Evolutionary conservation across 1,140 invertebrate species (phyloP).

Genomic region (Drosophila pruinosa): DNA sequence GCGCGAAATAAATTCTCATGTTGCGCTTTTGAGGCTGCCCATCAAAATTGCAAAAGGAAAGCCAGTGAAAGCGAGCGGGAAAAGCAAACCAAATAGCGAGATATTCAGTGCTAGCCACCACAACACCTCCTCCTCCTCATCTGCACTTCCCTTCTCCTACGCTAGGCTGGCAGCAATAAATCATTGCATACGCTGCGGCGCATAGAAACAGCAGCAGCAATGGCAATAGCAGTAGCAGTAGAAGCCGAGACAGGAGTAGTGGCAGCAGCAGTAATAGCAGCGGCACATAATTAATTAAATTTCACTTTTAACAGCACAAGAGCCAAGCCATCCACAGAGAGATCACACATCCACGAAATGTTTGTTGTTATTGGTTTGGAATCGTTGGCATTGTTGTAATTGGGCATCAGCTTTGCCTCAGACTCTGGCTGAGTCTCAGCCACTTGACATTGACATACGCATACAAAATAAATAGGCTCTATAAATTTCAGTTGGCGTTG

Average conservation of each 20-base stretch:
- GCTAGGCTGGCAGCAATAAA: slow-evolving; percentile 47
- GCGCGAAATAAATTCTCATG: slow-evolving; percentile 77
- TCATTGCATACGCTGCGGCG: slow-evolving; percentile 67
- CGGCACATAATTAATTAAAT: slow-evolving; percentile 77
- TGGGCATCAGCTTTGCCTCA: slow-evolving; percentile 23
- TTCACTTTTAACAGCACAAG: slow-evolving; percentile 59
- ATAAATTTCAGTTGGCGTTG: slow-evolving; percentile 51
- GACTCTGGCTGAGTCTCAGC: slow-evolving; percentile 19
- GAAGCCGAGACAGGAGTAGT: too few species aligned
- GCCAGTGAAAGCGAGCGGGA: slow-evolving; percentile 10
- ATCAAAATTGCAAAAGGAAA: slow-evolving; percentile 67
- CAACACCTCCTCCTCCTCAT: background rate
- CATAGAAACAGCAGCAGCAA: slow-evolving; percentile 28
- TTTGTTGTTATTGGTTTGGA: slow-evolving; percentile 15
- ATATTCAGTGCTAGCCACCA: background rate
- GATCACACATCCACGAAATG: slow-evolving; percentile 61
- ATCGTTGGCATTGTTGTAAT: slow-evolving; percentile 3
- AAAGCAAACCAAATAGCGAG: slow-evolving; percentile 16
- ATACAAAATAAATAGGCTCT: slow-evolving; percentile 63
- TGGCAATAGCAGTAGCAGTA: background rate
- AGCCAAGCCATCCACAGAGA: slow-evolving; percentile 35
- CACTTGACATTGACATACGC: slow-evolving; percentile 70
- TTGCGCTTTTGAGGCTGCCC: slow-evolving; percentile 71
- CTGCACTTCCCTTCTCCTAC: background rate
- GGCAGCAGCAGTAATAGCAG: background rate